Base-by-base conservation (phyloP, 1,140 invertebrate genomes). In the Paracyclopina nana region DNA sequence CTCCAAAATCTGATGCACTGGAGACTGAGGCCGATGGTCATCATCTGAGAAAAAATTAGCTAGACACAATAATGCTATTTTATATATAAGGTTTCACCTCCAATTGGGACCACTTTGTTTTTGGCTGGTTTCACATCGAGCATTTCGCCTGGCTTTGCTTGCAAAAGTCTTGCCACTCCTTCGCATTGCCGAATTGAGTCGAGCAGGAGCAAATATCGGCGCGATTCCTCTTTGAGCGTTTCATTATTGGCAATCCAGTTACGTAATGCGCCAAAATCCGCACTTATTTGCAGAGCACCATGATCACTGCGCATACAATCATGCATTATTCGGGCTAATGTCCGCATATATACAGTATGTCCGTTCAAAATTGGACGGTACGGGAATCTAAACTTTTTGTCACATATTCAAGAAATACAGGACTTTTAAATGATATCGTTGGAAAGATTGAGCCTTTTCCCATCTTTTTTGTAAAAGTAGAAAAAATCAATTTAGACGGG, bases 91-190 rank as follows among this genome's bases (percentile, higher is more conserved):
- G 9, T 38, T 20, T 38, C 9, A 38, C 34, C 30, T 43, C 38
- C 38, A 6, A 46, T 18, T 9, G 50, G 50, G 24, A 27, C 18
- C 31, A 52, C 34, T 25, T 43, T 52, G 30, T 52, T 52, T 43
- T 52, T 52, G 27, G 14, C n/a, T 12, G 50, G 41, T 45, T 52
- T 52, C n/a, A 52, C 34, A 52, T 44, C 31, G 24, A 52, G 38
- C 4, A 46, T n/a, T 44, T 52, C 34, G 12, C 34, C 50, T 16
- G n/a, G 22, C 16, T 26, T 46, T 1, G 31, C 28, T 20, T 40
- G 31, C 6, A 52, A 26, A 3, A 52, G 50, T 18, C 43, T 44
- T 1, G 50, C 50, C 14, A 52, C 50, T 27, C 50, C 50, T 27
- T 52, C 50, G 24, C 50, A 52, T 26, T 52, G 50, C 9, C 50